Evolutionary conservation across 2,797 vertebrate genomes (phyloP), one percentile per base, ranked within the genome.

Genomic region (Balearica regulorum): DNA sequence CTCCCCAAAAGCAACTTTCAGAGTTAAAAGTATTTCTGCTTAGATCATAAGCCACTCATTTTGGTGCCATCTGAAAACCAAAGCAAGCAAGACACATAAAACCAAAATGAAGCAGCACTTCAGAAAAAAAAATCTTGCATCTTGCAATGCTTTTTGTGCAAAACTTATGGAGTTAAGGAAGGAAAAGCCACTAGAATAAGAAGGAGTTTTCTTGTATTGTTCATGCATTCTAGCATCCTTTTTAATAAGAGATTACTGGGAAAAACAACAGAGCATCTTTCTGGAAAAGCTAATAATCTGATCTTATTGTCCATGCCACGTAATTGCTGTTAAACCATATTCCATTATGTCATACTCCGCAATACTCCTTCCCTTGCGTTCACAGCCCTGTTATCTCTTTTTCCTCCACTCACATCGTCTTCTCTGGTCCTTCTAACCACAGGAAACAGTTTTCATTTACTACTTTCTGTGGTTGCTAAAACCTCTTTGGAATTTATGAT

Each of bases 161-260:
- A 80, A 93, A 84, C 9, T 17, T 51, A 77, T 0, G 5, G 53
- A 84, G 60, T 68, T 90, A 43, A 10, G 41, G 78, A 87, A 95
- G 90, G 31, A 75, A 80, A 92, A 87, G 22, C 64, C 86, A 66
- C 78, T 80, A 75, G 69, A 95, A 49, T 69, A 91, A 91, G 57
- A 92, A 69, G n/a, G 18, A 61, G 1, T 78, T 93, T 96, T 95
- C 76, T 91, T 93, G 46, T 44, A 78, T 89, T 95, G 80, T 95
- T 92, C 83, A 68, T 92, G 82, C 72, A 78, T 93, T 95, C 82
- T 94, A 91, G 54, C 81, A 87, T 69, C 58, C 61, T 87, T 89
- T 89, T 96, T 93, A 92, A 75, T 78, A 93, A 83, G 81, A 78
- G 39, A 75, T 89, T 88, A 95, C 61, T 1, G 18, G 71, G 51